Evolutionary conservation across 2,113 vertebrate species (phyloP).

Genomic region (Coregonus clupeaformis): DNA sequence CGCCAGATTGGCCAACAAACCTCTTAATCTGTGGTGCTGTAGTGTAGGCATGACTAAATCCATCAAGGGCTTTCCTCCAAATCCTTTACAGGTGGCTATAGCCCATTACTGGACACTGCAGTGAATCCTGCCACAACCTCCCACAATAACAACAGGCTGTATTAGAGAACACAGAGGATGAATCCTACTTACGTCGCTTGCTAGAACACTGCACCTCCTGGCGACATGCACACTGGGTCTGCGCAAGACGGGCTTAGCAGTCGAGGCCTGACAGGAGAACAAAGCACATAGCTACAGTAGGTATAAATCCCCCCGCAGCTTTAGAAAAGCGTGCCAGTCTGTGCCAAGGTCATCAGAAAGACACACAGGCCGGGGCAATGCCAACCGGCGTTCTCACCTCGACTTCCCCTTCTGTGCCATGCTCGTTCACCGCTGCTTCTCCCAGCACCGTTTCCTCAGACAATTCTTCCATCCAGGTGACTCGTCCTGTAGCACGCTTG

Average conservation of each 20-base stretch:
- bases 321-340: neutral
- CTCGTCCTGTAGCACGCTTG: neutral
- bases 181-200: neutral
- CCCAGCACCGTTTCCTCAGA: too few species aligned
- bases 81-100: neutral
- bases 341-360: neutral
- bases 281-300: neutral
- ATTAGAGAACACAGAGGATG: neutral
- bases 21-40: constrained; percentile 4
- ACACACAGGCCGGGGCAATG: neutral
- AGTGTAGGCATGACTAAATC: neutral
- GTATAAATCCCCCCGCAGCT: neutral
- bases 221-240: neutral
- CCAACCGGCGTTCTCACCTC: neutral
- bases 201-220: neutral
- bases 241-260: neutral
- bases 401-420: neutral
- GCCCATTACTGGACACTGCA: neutral
- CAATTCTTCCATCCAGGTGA: too few species aligned
- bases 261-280: neutral
- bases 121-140: neutral
- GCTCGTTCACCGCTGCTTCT: neutral
- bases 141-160: neutral
- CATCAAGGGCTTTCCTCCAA: constrained; percentile 1
- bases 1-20: constrained; percentile 1